Evolutionary conservation across 2,888 invertebrate genomes (phyloP).

Genomic region (Bugulina stolonifera): DNA sequence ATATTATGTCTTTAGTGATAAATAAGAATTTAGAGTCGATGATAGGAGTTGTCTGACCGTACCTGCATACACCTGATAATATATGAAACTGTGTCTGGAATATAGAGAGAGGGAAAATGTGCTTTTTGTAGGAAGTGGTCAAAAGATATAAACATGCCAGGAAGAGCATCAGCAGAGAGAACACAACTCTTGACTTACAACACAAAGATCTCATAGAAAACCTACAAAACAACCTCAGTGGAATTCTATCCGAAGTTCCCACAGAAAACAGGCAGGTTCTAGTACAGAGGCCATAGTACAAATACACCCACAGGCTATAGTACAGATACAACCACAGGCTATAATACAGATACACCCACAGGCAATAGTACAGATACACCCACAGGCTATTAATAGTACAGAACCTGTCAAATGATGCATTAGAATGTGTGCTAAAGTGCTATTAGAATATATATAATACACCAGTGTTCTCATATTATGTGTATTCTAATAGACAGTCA

Average conservation of each 20-base stretch:
- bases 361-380: neutral
- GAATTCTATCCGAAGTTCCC: neutral
- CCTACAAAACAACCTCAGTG: neutral
- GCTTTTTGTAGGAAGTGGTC: slow-evolving; percentile 1
- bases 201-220: neutral
- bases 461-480: too few species aligned
- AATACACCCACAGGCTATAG: neutral
- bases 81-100: neutral
- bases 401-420: neutral
- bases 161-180: slow-evolving; percentile 8
- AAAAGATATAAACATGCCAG: slow-evolving; percentile 20
- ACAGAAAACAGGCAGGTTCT: slow-evolving; percentile 12
- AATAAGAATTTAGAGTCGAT: too few species aligned
- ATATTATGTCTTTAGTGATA: too few species aligned
- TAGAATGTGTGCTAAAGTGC: neutral
- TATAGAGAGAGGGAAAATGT: neutral
- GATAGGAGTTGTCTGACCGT: too few species aligned
- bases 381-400: neutral
- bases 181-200: neutral
- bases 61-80: neutral
- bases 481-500: too few species aligned
- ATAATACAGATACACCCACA: neutral
- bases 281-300: neutral
- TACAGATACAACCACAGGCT: neutral
- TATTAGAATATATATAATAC: neutral